Evolutionary conservation across 53 echinoderm and acorn worm species (phyloP).

Genomic region (Holothuria leucospilota): DNA sequence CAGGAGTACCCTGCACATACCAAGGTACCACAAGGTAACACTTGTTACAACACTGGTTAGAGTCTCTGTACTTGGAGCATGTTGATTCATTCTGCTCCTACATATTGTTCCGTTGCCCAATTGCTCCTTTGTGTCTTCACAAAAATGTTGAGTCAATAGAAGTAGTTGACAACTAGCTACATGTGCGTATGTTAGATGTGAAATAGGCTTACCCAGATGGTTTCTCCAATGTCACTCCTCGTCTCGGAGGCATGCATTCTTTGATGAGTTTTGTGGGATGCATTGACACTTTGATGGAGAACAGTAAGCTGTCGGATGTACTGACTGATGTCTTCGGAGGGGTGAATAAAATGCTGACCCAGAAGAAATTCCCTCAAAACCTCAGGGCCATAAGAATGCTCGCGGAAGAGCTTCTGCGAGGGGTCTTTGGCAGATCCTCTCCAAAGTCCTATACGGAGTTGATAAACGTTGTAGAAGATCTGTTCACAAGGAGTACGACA

Average conservation of each 20-base stretch:
- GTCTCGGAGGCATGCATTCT: background rate
- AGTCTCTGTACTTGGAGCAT: no score
- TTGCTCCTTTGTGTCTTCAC: no score
- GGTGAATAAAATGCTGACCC: background rate
- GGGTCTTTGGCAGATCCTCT: background rate
- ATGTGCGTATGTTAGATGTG: no score
- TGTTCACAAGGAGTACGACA: conserved; percentile 24
- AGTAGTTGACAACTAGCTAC: no score
- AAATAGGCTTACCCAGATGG: no score
- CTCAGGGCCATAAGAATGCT: background rate
- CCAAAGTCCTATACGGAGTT: conserved; percentile 11
- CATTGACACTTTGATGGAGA: background rate
- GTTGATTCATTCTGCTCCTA: no score
- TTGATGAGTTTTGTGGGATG: background rate
- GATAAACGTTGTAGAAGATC: conserved; percentile 39
- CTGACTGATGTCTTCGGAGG: background rate
- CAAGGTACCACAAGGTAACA: no score
- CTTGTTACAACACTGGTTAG: no score
- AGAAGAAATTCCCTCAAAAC: conserved; percentile 1
- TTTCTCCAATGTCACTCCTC: background rate
- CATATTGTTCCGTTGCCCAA: no score
- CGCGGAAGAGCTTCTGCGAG: no score
- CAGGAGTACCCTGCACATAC: no score
- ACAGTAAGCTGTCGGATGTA: background rate
- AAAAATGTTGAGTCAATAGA: no score